These are phyloP conservation scores for Psittacula cyanocephala DNA, from an alignment of 2,113 vertebrate species.

Conservation along the genomic window DNA sequence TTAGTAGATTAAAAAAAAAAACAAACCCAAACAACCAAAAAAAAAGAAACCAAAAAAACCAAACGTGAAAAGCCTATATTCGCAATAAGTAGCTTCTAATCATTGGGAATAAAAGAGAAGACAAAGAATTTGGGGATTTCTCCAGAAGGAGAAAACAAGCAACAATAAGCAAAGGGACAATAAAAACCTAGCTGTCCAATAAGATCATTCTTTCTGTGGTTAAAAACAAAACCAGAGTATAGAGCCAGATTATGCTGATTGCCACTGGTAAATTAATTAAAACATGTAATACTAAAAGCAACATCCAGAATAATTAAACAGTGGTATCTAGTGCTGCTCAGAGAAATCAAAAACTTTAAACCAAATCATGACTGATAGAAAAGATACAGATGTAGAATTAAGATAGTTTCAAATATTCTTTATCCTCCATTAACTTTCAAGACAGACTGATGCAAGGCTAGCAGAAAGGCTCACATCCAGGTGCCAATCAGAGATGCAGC, in stretches of 20 bases:
- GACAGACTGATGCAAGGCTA: neutral
- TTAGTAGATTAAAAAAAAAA: neutral
- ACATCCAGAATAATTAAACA: neutral
- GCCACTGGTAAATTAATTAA: fast-evolving
- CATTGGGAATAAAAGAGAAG: neutral
- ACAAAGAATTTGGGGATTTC: neutral
- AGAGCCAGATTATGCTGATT: neutral
- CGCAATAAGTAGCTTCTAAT: neutral
- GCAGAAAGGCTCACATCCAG: neutral
- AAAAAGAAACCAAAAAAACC: neutral
- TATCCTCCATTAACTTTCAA: neutral
- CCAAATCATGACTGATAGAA: neutral
- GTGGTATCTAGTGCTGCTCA: neutral
- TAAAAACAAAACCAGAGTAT: neutral
- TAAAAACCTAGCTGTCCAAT: neutral
- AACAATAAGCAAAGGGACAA: neutral
- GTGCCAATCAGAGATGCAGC: neutral
- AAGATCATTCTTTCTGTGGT: neutral
- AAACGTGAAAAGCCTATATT: neutral
- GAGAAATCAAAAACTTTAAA: neutral
- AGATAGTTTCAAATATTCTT: neutral
- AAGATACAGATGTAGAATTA: neutral
- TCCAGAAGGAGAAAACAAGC: neutral
- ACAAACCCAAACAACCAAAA: too few relatives aligned
- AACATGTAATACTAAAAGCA: neutral